Base-by-base conservation (phyloP, 2,888 invertebrate genomes). In the Megaustenia siamemsis region DNA sequence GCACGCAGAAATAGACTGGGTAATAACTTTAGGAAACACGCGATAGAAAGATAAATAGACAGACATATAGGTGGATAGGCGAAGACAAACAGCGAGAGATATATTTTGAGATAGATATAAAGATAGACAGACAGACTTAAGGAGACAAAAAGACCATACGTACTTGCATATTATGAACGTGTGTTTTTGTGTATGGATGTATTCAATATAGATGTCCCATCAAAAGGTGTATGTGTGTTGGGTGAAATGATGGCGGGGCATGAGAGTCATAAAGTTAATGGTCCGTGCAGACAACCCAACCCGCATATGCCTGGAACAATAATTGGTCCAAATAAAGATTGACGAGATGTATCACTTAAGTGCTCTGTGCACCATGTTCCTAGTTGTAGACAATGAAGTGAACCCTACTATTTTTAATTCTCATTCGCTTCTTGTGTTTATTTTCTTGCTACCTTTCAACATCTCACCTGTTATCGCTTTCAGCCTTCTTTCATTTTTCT, bases 321-420 rank as follows among this genome's bases (percentile, higher is more conserved):
- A 49, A 49, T 73, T 49, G 32, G 49, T 32, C 32, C 32, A 73
- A 49, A 73, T 73, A 49, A 73, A 49, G 49, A 73, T 73, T 73
- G 49, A 73, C 49, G 73, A 32, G 32, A 73, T 73, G 2, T 35
- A 45, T 12, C 49, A 18, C 18, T 49, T 73, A 73, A 32, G 49
- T 32, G 45, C 4, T 15, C 28, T 32, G 18, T 18, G 49, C 73
- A 35, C 6, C 6, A 10, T 45, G 49, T 35, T 49, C 15, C 73
- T 8, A 18, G 15, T 1, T 49, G 1, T 12, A 73, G 32, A 73
- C 73, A 73, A 73, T 49, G 32, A 18, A 32, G 49, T 71, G 28
- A n/a, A 28, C 43, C 12, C 8, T 69, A 24, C 40, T 69, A 5
- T 40, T 69, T 40, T 21, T 8, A 3, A n/a, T 63, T 8, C 63